These are phyloP conservation scores for Psammodynastes pulverulentus DNA, from an alignment of 2,113 vertebrate species.

Conservation along the genomic window DNA sequence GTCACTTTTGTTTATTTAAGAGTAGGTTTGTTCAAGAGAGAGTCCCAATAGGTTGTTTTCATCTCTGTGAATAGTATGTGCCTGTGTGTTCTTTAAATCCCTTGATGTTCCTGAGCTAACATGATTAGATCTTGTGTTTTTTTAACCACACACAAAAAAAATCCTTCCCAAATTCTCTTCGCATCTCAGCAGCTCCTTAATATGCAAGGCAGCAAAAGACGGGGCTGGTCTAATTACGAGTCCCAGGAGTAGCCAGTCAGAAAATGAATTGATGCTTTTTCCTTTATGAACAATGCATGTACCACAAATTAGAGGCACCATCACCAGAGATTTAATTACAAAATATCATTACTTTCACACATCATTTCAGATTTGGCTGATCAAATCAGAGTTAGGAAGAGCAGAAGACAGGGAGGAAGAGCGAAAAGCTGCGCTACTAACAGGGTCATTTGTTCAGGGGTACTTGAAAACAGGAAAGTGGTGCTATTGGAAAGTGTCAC, in stretches of 20 bases:
- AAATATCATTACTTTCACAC: conserved; percentile 86
- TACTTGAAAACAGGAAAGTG: conserved; percentile 53
- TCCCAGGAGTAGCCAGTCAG: conserved; percentile 82
- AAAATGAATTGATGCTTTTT: conserved; percentile 83
- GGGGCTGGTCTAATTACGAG: conserved; percentile 79
- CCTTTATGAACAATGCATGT: conserved; percentile 83
- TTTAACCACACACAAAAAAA: neutral
- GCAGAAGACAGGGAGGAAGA: conserved; percentile 36
- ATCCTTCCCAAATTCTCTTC: conserved; percentile 72
- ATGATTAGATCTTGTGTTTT: conserved; percentile 63
- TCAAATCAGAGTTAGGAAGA: conserved; percentile 76
- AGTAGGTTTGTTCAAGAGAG: neutral
- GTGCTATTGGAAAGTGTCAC: conserved; percentile 56
- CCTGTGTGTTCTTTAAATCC: conserved; percentile 53
- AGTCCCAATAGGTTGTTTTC: neutral
- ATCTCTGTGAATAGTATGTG: neutral
- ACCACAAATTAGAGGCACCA: conserved; percentile 78
- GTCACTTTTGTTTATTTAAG: neutral
- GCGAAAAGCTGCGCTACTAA: conserved; percentile 71
- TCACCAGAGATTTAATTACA: conserved; percentile 85
- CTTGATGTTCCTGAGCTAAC: conserved; percentile 71
- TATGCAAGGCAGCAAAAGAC: conserved; percentile 78
- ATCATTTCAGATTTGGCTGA: conserved; percentile 84
- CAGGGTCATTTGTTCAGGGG: conserved; percentile 71
- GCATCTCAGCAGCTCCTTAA: conserved; percentile 80